Base-by-base conservation (phyloP, 1,140 invertebrate species). In the Danaus plexippus region DNA sequence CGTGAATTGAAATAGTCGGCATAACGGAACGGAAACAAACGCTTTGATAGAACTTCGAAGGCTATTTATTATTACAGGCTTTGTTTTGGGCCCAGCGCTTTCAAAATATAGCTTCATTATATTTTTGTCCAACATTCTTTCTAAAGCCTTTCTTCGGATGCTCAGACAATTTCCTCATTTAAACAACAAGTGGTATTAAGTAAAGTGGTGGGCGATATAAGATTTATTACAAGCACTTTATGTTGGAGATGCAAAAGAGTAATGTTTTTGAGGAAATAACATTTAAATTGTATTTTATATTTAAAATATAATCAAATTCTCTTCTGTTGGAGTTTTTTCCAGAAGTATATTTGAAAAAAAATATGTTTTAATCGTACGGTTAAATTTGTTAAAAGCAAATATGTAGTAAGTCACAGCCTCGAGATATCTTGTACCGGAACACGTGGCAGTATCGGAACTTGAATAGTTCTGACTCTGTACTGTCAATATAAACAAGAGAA, bases 161-260 rank as follows among this genome's bases (percentile, higher is more conserved):
- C 65, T 67, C 63, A 50, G 63, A 60, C 66, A 73, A 65, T 74
- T 66, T 54, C 42, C 47, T 61, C 58, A 57, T 61, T 66, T 60
- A 47, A 65, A 56, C 48, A 40, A 49, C 49, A 59, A 61, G 57
- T 57, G 57, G 55, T 56, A 61, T 66, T 57, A 57, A 42, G 43
- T 32, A 32, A 32, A 32, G 22, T 32, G 54, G 47, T 56, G 58
- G 60, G 62, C 56, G 62, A 59, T 64, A 59, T 55, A 60, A 54
- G 57, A 56, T 66, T 69, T 63, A 52, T 66, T 12, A 61, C 12
- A 66, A 32, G 22, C 22, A 6, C 7, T 32, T 32, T 32, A 32
- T 32, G 4, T 32, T 7, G 22, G 22, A 32, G 22, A 32, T 32
- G 22, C 7, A 32, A 32, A 32, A 32, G 22, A 32, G 22, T 15